Evolutionary conservation across 2,888 invertebrate species (phyloP).

Genomic region (Azorinus chamasolen): DNA sequence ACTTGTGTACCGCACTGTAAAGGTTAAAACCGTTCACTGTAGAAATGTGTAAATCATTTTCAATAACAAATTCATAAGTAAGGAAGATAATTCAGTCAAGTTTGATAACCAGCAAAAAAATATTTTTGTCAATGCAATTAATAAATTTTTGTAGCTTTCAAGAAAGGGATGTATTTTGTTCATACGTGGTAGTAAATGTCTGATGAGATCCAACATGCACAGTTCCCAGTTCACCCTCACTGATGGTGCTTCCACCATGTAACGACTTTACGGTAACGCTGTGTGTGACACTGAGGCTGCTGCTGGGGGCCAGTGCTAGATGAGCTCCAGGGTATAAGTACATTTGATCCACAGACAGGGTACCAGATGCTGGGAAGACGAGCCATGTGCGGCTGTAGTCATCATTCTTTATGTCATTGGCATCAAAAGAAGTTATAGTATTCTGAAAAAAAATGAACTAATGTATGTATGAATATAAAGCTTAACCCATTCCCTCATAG

Average conservation of each 20-base stretch:
- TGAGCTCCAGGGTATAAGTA: constrained; percentile 74
- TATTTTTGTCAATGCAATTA: too few relatives aligned
- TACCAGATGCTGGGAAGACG: constrained; percentile 53
- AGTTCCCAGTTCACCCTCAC: constrained; percentile 59
- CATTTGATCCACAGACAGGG: constrained; percentile 66
- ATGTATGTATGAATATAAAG: too few relatives aligned
- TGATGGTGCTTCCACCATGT: constrained; percentile 62
- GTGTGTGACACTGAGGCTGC: constrained; percentile 17
- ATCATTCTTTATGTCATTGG: constrained; percentile 20
- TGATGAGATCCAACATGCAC: constrained; percentile 75
- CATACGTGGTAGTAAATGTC: constrained; percentile 58
- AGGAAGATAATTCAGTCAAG: too few relatives aligned
- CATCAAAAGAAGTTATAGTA: constrained; percentile 15
- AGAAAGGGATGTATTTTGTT: too few relatives aligned
- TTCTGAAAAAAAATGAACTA: constrained; percentile 12
- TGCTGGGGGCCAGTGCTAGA: constrained; percentile 68
- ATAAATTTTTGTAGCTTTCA: too few relatives aligned
- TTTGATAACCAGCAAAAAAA: too few relatives aligned
- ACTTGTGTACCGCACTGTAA: too few relatives aligned
- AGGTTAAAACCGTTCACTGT: too few relatives aligned
- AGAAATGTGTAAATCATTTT: too few relatives aligned
- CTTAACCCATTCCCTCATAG: too few relatives aligned
- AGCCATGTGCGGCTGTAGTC: constrained; percentile 75
- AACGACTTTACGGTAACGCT: constrained; percentile 58
- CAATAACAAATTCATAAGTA: too few relatives aligned